Percentiles rank a stretch among this genome's conserved stretches.
Evolutionary conservation across 1,140 invertebrate species (phyloP).

Genomic region (Aphelenchoides avenae): DNA sequence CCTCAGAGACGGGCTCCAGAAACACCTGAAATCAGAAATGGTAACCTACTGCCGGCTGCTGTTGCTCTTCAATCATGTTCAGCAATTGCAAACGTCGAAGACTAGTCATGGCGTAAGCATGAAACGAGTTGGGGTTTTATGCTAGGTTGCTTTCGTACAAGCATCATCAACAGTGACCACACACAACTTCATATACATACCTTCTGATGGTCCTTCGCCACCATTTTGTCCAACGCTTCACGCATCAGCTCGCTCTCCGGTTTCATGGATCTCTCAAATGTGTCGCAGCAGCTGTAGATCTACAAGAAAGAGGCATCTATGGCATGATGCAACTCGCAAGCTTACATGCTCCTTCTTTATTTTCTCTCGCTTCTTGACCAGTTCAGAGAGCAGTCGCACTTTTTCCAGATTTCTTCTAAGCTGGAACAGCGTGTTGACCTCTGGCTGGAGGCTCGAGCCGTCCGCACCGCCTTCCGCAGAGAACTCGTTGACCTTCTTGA

Average conservation of each 20-base stretch:
- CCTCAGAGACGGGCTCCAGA: constrained; percentile 32
- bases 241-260: constrained; percentile 16
- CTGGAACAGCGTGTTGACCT: not conserved
- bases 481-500: constrained; percentile 9
- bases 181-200: constrained; percentile 11
- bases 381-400: constrained; percentile 33
- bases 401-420: constrained; percentile 33
- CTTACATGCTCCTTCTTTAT: constrained; percentile 34
- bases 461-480: not conserved
- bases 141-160: too few species aligned
- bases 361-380: constrained; percentile 44
- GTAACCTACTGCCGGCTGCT: too few species aligned
- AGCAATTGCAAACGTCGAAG: too few species aligned
- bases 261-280: constrained; percentile 30
- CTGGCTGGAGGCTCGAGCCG: constrained; percentile 3
- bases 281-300: constrained; percentile 24
- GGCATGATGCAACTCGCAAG: too few species aligned
- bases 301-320: constrained; percentile 15
- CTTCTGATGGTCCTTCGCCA: constrained; percentile 41
- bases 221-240: constrained; percentile 32
- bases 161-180: not conserved
- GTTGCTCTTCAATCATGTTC: too few species aligned
- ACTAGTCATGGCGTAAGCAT: too few species aligned
- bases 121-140: too few species aligned
- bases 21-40: constrained; percentile 32